These are phyloP conservation scores for Andrena haemorrhoa DNA, from an alignment of 2,888 invertebrate species.

Conservation along the genomic window DNA sequence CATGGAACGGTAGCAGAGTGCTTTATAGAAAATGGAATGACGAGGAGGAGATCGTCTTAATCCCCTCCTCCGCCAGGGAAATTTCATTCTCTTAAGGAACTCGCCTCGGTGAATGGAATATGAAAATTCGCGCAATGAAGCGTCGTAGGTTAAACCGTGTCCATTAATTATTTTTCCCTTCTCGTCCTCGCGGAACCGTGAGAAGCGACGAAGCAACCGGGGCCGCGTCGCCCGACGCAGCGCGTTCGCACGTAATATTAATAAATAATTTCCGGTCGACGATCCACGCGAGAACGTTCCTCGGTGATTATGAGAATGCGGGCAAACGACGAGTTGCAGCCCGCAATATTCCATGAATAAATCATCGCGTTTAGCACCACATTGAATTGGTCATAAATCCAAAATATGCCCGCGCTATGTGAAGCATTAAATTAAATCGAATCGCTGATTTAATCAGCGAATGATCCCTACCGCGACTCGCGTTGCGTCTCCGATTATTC, in stretches of 20 bases:
- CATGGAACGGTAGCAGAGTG: constrained; percentile 17
- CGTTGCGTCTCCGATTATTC: background rate
- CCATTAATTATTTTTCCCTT: constrained; percentile 11
- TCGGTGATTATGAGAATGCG: background rate
- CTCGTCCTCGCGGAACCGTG: too few relatives aligned
- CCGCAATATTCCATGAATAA: constrained; percentile 21
- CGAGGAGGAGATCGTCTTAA: constrained; percentile 45
- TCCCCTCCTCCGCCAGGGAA: constrained; percentile 38
- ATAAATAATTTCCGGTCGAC: constrained; percentile 2
- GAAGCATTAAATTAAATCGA: constrained; percentile 33
- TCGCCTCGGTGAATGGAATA: constrained; percentile 55
- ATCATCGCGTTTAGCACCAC: constrained; percentile 17
- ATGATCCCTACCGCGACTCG: background rate
- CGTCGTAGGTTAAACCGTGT: constrained; percentile 6
- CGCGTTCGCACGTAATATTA: background rate
- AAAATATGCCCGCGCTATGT: constrained; percentile 21
- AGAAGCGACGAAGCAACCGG: background rate
- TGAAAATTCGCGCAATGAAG: constrained; percentile 64
- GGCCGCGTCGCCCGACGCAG: background rate
- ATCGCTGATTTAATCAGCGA: constrained; percentile 29
- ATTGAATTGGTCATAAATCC: constrained; percentile 23
- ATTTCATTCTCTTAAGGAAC: constrained; percentile 67
- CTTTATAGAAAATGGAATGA: constrained; percentile 63
- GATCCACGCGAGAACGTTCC: background rate
- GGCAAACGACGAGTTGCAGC: background rate